These are phyloP conservation scores for Odobenus rosmarus DNA, from an alignment of 2,113 vertebrate genomes.

Conservation along the genomic window DNA sequence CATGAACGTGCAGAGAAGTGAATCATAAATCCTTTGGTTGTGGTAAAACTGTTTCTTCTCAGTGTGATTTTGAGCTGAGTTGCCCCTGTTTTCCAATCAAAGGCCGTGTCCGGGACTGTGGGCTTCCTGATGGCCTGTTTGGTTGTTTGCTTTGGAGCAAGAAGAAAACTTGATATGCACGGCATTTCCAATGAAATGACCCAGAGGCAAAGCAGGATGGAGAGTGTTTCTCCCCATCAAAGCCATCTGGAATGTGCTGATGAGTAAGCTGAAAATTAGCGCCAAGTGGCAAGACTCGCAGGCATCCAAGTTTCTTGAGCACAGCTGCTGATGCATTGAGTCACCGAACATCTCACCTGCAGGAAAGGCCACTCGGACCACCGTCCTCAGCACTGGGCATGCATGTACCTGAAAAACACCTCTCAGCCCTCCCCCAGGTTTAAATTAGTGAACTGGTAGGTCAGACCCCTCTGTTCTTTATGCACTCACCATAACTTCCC, in stretches of 20 bases:
- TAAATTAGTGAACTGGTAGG: accelerated
- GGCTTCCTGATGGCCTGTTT: not conserved
- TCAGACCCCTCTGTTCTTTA: not conserved
- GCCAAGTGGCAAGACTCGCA: conserved; percentile 27
- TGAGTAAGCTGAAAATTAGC: conserved; percentile 66
- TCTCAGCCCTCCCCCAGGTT: not conserved
- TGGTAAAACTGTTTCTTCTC: conserved; percentile 57
- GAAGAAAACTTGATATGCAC: not conserved
- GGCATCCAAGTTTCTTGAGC: conserved; percentile 31
- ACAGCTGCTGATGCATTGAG: conserved; percentile 17
- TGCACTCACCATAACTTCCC: not conserved
- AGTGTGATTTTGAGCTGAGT: conserved; percentile 58
- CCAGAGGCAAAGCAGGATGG: not conserved
- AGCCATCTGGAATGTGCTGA: conserved; percentile 50
- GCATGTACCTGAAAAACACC: not conserved
- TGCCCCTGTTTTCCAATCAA: conserved; percentile 68
- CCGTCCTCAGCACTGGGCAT: conserved; percentile 71
- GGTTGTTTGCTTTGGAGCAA: not conserved
- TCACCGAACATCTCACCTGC: not conserved
- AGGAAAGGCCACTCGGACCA: not conserved
- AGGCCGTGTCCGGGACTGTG: not conserved
- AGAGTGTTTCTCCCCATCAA: not conserved
- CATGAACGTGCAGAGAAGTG: conserved; percentile 47
- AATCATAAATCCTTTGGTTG: conserved; percentile 66
- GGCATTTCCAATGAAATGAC: not conserved